Evolutionary conservation across 2,888 invertebrate species (phyloP), one percentile per base, ranked within the genome.

Genomic region (Physocephala rufipes): DNA sequence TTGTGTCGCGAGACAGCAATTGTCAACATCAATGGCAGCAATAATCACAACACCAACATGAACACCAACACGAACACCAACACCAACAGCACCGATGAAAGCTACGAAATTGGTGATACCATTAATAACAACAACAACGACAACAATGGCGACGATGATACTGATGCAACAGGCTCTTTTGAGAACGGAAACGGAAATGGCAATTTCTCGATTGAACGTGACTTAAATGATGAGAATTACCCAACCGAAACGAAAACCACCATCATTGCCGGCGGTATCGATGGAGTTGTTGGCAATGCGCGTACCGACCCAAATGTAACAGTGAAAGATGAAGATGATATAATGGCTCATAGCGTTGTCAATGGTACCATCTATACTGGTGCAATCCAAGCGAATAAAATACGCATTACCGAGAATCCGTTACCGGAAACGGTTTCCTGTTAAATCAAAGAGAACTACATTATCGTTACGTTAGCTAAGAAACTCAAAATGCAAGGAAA

Each of bases 341-440:
- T 71, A 13, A 69, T 74, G 59, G 67, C 71, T 16, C 74, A 75
- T 51, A 74, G 75, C 66, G 71, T 72, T 28, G 78, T 76, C 71
- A 78, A 79, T 72, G 82, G 81, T 19, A 83, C 83, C 45, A 76
- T 83, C 43, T 84, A 84, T 74, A 81, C 80, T 71, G 73, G 74
- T 58, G 77, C 75, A 24, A 79, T 79, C 74, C 83, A 83, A 71
- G 81, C 79, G 76, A 84, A 82, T 78, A 85, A 85, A 76, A 86
- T 86, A 78, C 86, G 86, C 76, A 86, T 86, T 75, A 86, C 86
- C 67, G 86, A 86, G 78, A 86, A 86, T 80, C 86, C 86, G 78
- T 79, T 86, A 80, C 86, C 86, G 72, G 86, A 86, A 77, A 82
- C 86, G 74, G 84, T 86, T 73, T 83, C 82, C 80, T 86, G 86